phyloP scores from a whole-genome alignment of 2,113 vertebrate genomes.

The Galbula dea region DNA sequence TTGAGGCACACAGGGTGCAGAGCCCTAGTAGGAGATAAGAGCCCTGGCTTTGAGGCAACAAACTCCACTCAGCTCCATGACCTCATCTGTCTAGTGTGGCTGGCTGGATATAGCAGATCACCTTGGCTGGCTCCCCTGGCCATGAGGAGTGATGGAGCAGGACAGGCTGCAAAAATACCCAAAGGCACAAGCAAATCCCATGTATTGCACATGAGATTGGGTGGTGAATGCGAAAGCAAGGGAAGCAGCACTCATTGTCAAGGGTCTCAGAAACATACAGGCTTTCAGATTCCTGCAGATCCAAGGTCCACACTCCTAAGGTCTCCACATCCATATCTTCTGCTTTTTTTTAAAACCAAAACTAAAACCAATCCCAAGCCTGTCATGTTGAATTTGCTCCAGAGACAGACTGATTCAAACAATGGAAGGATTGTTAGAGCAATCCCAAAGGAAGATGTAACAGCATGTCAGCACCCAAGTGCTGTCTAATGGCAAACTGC shows the following conservation, averaged over 20 bases:
- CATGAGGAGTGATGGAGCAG: background rate
- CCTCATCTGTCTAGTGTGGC: background rate
- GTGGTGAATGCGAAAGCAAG: background rate
- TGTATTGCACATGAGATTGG: background rate
- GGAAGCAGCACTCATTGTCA: background rate
- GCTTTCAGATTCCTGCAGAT: background rate
- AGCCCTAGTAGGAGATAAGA: background rate
- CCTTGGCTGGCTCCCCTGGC: background rate
- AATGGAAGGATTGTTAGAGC: background rate
- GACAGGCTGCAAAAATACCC: background rate
- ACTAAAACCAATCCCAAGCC: too few species aligned
- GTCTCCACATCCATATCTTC: background rate
- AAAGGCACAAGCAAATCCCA: background rate
- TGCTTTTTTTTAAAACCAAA: background rate
- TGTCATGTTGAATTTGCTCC: background rate
- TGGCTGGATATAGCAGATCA: background rate
- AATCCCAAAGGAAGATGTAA: background rate
- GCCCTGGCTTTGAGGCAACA: background rate
- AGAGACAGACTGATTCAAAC: background rate
- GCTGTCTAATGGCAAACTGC: background rate
- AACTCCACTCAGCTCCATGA: background rate
- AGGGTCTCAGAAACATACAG: background rate
- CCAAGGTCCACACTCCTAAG: background rate
- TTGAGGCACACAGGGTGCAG: background rate
- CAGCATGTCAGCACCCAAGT: background rate